Evolutionary conservation across 2,113 vertebrate species (phyloP), one percentile per base, ranked within the genome.

Genomic region (Megaceryle torquata): DNA sequence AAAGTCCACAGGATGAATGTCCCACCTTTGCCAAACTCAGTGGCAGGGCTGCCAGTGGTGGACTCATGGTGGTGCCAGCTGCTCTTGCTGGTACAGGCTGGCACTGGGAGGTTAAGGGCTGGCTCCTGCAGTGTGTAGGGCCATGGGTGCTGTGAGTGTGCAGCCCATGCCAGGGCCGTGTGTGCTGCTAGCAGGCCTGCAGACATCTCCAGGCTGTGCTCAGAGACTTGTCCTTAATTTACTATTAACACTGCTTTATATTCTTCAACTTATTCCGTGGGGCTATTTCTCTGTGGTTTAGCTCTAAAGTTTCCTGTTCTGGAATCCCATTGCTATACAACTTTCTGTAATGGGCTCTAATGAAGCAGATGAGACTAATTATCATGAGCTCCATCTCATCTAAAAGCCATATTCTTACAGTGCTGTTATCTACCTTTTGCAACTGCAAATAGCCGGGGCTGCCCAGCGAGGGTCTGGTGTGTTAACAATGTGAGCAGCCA

Each of bases 21-120:
- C 79, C 26, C 1, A 0, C 31, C 6, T 33, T 31, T 2, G 3
- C 53, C 1, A 0, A 59, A 37, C 0, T 1, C 25, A 22, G 78
- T 2, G 2, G 26, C 63, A 24, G 19, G 51, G 41, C 78, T 56
- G 78, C 14, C 3, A 5, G 41, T 39, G 63, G 11, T 4, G 6
- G 77, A 65, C 31, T 7, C 5, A 2, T 6, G 24, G 18, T 1
- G 2, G 28, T 8, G 51, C 51, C 25, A 53, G 51, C 25, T 24
- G 51, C 51, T 53, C 51, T 53, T 53, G 24, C 24, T 44, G 54
- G 41, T n/a, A 9, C 31, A 4, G 54, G 33, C 33, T 16, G 43
- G 43, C 7, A 26, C 25, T 5, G 5, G 56, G 56, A 29, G 25
- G 37, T 12, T 12, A 28, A 20, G 25, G 31, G 39, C 50, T 44